Conservation (phyloP, 2,888 invertebrate species). For the Willowsia nigromaculata region DNA sequence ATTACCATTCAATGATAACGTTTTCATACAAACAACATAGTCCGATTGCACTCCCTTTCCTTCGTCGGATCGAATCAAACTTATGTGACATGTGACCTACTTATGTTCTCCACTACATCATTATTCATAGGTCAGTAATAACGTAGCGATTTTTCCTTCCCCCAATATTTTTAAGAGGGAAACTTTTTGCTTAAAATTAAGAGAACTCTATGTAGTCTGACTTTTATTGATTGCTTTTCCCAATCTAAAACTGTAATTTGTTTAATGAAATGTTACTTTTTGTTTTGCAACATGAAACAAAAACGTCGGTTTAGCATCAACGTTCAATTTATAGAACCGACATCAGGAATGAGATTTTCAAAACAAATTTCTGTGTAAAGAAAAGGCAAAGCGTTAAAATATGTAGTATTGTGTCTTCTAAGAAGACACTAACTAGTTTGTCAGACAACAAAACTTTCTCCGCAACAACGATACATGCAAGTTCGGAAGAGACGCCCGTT, state of each 20-base stretch:
- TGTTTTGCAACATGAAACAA: not conserved
- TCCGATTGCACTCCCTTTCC: not conserved
- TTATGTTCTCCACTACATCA: not conserved
- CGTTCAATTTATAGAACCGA: not conserved
- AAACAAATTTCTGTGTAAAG: not conserved
- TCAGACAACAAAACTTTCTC: not conserved
- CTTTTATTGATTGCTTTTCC: not conserved
- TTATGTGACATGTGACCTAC: slow-evolving; percentile 30
- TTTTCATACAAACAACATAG: not conserved
- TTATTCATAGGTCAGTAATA: not conserved
- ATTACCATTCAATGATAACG: not conserved
- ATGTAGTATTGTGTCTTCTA: not conserved
- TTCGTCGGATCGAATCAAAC: not conserved
- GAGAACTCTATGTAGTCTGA: not conserved
- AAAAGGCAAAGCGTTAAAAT: not conserved
- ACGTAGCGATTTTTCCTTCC: not conserved
- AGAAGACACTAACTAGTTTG: not conserved
- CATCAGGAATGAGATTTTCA: not conserved
- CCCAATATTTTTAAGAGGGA: not conserved
- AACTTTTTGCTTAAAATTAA: not conserved
- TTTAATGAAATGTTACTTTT: not conserved
- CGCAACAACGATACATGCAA: not conserved
- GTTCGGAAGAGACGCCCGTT: not conserved
- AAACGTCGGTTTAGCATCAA: not conserved
- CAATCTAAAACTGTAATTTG: slow-evolving; percentile 2